phyloP scores from a whole-genome alignment of 2,888 invertebrate genomes.

The Hofmannophila pseudospretella region DNA sequence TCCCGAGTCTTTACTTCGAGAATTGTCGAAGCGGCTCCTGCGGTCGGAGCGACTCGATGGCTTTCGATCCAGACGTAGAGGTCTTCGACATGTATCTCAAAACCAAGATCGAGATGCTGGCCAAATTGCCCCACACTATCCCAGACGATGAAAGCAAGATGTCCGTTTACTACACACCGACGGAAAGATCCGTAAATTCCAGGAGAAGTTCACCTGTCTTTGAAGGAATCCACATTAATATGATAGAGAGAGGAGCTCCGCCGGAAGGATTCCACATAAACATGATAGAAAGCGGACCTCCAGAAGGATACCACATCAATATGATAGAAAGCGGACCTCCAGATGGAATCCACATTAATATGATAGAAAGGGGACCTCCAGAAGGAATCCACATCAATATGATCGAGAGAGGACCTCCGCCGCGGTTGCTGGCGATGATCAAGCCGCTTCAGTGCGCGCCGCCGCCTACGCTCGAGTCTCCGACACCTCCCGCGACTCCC shows the following conservation, averaged over 20 bases:
- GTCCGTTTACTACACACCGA: constrained; percentile 90
- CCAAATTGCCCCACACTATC: constrained; percentile 67
- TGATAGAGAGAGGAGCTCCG: constrained; percentile 74
- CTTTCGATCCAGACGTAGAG: constrained; percentile 82
- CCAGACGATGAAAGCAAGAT: constrained; percentile 83
- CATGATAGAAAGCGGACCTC: constrained; percentile 73
- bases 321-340: too few relatives aligned
- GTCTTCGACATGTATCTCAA: constrained; percentile 83
- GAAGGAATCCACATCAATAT: constrained; percentile 83
- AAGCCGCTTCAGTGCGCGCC: constrained; percentile 42
- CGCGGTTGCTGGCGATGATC: constrained; percentile 56
- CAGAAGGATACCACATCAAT: too few relatives aligned
- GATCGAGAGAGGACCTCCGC: constrained; percentile 67
- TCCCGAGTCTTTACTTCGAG: constrained; percentile 93
- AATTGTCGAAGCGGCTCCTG: constrained; percentile 93
- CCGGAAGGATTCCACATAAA: too few relatives aligned
- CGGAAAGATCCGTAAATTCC: constrained; percentile 80
- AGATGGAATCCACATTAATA: constrained; percentile 82
- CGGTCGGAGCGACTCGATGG: constrained; percentile 85
- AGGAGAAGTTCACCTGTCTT: constrained; percentile 64
- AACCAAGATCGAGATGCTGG: constrained; percentile 79
- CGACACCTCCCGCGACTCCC: constrained; percentile 29
- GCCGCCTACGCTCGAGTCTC: constrained; percentile 27
- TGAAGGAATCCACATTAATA: constrained; percentile 82
- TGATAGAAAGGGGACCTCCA: too few relatives aligned